Evolutionary conservation across 2,113 vertebrate species (phyloP).

Genomic region (Oceanodroma tethys): DNA sequence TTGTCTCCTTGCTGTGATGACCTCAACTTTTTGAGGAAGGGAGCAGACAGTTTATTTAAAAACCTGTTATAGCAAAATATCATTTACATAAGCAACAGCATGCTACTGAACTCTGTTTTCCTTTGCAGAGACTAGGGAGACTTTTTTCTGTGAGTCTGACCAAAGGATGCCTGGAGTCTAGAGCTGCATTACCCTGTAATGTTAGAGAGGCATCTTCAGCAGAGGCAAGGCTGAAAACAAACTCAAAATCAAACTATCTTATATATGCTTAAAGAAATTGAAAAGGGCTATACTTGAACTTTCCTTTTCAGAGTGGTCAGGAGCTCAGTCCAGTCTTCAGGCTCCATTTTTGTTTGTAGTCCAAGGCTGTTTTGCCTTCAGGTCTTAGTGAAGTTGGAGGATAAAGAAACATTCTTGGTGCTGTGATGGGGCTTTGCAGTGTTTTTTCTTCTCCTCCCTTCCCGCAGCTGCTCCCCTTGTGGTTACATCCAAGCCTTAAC

Average conservation of each 20-base stretch:
- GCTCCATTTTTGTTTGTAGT: not conserved
- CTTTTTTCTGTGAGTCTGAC: not conserved
- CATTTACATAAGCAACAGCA: conserved; percentile 39
- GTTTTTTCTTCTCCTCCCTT: not conserved
- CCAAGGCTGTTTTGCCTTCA: not conserved
- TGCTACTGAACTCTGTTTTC: not conserved
- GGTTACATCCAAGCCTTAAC: not conserved
- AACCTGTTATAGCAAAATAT: not conserved
- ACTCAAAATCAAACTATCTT: not conserved
- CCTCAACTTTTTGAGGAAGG: not conserved
- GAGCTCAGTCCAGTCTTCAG: not conserved
- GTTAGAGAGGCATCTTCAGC: not conserved
- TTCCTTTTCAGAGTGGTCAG: not conserved
- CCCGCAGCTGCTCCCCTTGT: not conserved
- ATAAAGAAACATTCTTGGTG: not conserved
- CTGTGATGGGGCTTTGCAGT: not conserved
- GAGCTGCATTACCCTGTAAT: not conserved
- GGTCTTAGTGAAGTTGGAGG: not conserved
- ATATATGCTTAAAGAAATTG: not conserved
- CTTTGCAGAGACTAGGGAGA: not conserved
- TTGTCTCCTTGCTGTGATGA: conserved; percentile 24
- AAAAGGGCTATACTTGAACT: not conserved
- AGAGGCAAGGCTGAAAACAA: not conserved
- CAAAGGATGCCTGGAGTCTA: not conserved
- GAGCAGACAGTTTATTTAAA: conserved; percentile 49